Base-by-base conservation (phyloP, 2,797 vertebrate species). In the Gymnoscopelus braueri region DNA sequence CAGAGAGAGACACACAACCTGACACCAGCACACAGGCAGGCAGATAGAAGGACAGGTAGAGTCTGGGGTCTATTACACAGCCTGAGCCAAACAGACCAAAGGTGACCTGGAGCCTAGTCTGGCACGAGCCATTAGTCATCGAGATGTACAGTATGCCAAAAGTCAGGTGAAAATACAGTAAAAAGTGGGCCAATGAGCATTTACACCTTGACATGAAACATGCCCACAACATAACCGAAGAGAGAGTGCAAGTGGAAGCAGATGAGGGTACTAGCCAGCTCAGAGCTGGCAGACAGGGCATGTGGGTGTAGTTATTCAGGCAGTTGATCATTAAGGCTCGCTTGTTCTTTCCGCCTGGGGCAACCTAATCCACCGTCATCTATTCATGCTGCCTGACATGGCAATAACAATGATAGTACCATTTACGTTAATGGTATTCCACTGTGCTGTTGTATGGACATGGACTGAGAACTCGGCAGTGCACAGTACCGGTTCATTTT, bases 301-400 rank as follows among this genome's bases (percentile, higher is more conserved):
- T 87, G 80, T 79, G 74, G 76, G 60, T 69, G 74, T 76, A 79
- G 84, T 85, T 87, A 84, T 83, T 88, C 79, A 85, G 56, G 58
- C 69, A 60, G 63, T 84, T 80, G 81, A 88, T 81, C 81, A 84
- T 87, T 85, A 85, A 60, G 71, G 79, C 78, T 77, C 76, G 56
- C 83, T 83, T 89, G 85, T 84, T 44, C 63, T 63, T 84, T 63
- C 4, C 72, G 86, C 86, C 82, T 61, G 64, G 74, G 80, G 84
- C 82, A 66, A 78, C 75, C 65, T 63, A 53, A 75, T 83, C 79
- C 72, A 65, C 63, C 78, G 67, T 67, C 64, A 73, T 79, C 81
- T 79, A 84, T 87, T 90, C 81, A 83, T 58, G 71, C 68, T 56
- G 73, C 54, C 72, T 83, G 84, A 84, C 84, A 44, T 83, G 77